Evolutionary conservation across 53 echinoderm and acorn worm genomes (phyloP).

Genomic region (Pentamera pediparva): DNA sequence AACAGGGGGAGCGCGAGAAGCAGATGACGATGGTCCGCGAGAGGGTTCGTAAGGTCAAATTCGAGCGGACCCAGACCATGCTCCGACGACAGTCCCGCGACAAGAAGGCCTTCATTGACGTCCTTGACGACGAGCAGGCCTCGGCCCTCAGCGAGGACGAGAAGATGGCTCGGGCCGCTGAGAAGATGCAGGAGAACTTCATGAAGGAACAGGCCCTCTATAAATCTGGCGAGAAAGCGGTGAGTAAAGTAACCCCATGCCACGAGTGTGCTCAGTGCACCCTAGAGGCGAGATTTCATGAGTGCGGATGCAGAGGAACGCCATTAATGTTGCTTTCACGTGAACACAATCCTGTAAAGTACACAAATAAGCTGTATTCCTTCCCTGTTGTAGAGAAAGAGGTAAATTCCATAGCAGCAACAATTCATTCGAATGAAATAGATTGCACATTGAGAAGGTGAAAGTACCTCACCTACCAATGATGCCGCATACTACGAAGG

Average conservation of each 20-base stretch:
- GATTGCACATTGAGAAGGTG: too few species aligned
- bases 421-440: too few species aligned
- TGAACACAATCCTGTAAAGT: too few species aligned
- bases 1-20: slow-evolving; percentile 82
- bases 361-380: too few species aligned
- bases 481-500: too few species aligned
- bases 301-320: background rate
- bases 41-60: slow-evolving; percentile 72
- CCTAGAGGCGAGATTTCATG: background rate
- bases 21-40: slow-evolving; percentile 82
- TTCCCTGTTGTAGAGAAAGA: too few species aligned
- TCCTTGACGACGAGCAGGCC: slow-evolving; percentile 39
- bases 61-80: slow-evolving; percentile 91
- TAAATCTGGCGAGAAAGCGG: slow-evolving; percentile 47
- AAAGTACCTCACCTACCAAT: too few species aligned
- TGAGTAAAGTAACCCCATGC: too few species aligned
- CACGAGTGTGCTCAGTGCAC: too few species aligned
- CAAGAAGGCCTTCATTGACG: slow-evolving; percentile 55
- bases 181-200: slow-evolving; percentile 66
- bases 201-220: slow-evolving; percentile 52
- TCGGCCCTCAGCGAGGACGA: slow-evolving; percentile 44
- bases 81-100: slow-evolving; percentile 34
- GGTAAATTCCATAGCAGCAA: too few species aligned
- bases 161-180: slow-evolving; percentile 65
- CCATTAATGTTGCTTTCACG: too few species aligned